Evolutionary conservation across 2,797 vertebrate genomes (phyloP).

Genomic region (Octomys mimax): DNA sequence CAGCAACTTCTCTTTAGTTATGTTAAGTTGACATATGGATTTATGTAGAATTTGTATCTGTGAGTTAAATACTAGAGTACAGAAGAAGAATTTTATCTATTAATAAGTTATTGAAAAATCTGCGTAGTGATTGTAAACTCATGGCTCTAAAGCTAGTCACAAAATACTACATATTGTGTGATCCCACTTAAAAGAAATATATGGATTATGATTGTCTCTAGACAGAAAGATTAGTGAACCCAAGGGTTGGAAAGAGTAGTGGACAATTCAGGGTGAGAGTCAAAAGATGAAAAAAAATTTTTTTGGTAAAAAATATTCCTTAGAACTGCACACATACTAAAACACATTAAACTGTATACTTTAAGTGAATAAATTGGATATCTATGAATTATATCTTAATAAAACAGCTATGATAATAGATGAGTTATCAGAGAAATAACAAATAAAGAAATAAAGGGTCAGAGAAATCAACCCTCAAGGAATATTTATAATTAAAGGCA

Average conservation of each 20-base stretch:
- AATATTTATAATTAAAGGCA: background rate
- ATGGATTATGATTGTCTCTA: background rate
- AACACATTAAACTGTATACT: background rate
- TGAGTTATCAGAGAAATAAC: background rate
- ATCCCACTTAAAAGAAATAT: background rate
- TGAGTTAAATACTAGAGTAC: background rate
- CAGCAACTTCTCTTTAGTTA: background rate
- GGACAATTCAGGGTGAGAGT: background rate
- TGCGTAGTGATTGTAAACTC: background rate
- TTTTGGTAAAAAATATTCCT: background rate
- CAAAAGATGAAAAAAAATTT: background rate
- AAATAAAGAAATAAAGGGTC: background rate
- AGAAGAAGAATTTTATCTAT: background rate
- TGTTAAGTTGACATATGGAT: background rate
- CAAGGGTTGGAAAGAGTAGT: too few species aligned
- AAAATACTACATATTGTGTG: background rate
- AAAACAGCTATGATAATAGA: background rate
- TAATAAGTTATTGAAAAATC: conserved; percentile 35
- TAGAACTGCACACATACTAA: background rate
- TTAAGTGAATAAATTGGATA: background rate
- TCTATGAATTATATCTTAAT: background rate
- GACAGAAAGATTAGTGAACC: background rate
- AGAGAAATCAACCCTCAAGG: background rate
- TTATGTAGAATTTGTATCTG: background rate
- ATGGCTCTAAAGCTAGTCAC: background rate